phyloP scores from a whole-genome alignment of 2,797 vertebrate genomes.

The Myotis myotis region DNA sequence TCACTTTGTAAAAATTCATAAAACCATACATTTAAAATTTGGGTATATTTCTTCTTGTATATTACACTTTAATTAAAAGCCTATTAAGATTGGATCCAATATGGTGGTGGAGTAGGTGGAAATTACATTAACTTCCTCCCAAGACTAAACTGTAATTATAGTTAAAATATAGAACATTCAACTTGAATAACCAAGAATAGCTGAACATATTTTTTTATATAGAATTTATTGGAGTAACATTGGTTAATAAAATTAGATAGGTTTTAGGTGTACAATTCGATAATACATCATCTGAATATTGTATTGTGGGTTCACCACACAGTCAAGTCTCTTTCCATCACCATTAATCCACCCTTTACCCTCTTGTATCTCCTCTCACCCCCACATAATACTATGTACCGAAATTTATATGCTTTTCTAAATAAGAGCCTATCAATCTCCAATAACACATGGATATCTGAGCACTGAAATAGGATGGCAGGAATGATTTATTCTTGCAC shows the following conservation, averaged over 20 bases:
- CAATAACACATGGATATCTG: not conserved
- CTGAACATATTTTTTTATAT: too few relatives aligned
- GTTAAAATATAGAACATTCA: too few relatives aligned
- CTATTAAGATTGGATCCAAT: not conserved
- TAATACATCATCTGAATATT: too few relatives aligned
- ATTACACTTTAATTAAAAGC: not conserved
- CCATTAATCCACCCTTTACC: too few relatives aligned
- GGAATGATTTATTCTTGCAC: conserved; percentile 46
- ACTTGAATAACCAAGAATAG: too few relatives aligned
- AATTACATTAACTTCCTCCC: too few relatives aligned
- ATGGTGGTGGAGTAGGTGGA: too few relatives aligned
- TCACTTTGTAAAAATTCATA: not conserved
- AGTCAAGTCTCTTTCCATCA: too few relatives aligned
- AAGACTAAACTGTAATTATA: too few relatives aligned
- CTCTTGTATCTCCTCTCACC: too few relatives aligned
- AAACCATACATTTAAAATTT: not conserved
- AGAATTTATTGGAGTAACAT: not conserved
- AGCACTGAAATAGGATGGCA: not conserved
- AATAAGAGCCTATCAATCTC: not conserved
- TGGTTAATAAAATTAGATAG: not conserved
- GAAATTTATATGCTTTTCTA: conserved; percentile 19
- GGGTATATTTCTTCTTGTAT: not conserved
- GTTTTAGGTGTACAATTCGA: not conserved
- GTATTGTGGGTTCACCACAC: too few relatives aligned
- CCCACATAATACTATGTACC: not conserved